Conservation (phyloP, 2,797 vertebrate species). For the Babyrousa celebensis region DNA sequence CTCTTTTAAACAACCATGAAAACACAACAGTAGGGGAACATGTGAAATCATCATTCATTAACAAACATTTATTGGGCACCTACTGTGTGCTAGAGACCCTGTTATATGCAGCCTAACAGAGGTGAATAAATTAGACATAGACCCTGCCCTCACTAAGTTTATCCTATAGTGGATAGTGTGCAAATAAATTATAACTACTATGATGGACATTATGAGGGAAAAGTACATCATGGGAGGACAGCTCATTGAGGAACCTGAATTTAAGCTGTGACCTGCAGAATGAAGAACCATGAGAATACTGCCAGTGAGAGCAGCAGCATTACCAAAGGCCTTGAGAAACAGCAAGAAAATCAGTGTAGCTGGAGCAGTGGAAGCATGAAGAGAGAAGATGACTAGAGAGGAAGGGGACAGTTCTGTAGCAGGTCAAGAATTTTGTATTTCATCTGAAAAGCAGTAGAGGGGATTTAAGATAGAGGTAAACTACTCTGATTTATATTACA, state of each 20-base stretch:
- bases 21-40: background rate
- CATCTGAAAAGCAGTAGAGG: background rate
- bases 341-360: background rate
- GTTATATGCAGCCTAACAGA: background rate
- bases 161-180: background rate
- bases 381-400: too few relatives aligned
- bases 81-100: background rate
- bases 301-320: background rate
- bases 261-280: background rate
- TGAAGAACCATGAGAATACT: background rate
- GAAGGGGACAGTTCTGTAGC: too few relatives aligned
- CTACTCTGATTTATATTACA: background rate
- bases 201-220: background rate
- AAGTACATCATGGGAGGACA: background rate
- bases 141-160: background rate
- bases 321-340: background rate
- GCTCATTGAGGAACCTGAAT: background rate
- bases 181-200: background rate
- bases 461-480: background rate
- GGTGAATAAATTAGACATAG: background rate
- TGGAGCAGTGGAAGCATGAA: background rate
- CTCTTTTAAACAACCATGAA: constrained; percentile 50
- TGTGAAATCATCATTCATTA: background rate
- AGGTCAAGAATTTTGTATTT: background rate
- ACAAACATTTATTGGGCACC: background rate